Percentiles rank a stretch among this genome's conserved stretches.
These are phyloP conservation scores for Dasypogon diadema DNA, from an alignment of 2,888 invertebrate species.

Conservation along the genomic window DNA sequence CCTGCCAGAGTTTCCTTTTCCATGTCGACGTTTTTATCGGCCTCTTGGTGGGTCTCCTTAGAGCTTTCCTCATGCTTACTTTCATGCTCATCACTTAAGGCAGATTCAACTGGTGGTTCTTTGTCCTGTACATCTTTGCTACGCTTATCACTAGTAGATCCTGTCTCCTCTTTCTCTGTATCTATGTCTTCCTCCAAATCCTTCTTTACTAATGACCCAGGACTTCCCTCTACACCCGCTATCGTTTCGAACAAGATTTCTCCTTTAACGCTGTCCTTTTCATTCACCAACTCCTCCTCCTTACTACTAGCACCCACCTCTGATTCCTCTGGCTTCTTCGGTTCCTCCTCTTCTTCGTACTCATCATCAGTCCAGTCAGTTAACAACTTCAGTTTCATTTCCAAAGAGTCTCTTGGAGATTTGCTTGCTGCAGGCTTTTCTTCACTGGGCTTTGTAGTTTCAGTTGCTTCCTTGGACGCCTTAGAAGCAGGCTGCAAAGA, in stretches of 20 bases:
- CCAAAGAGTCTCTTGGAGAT: conserved; percentile 49
- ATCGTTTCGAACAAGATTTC: conserved; percentile 20
- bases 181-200: conserved; percentile 14
- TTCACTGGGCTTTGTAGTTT: neutral
- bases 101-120: too few species aligned
- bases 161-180: conserved; percentile 1
- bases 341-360: conserved; percentile 62
- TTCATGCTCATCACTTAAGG: too few species aligned
- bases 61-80: too few species aligned
- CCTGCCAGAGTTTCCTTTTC: conserved; percentile 16
- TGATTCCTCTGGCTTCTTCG: conserved; percentile 53
- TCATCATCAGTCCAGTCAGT: conserved; percentile 68
- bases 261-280: conserved; percentile 29
- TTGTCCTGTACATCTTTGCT: too few species aligned
- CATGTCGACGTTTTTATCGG: neutral
- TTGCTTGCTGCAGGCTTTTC: neutral
- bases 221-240: neutral
- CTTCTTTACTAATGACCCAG: conserved; percentile 21
- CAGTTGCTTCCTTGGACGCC: neutral
- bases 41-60: too few species aligned
- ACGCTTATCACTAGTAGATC: too few species aligned
- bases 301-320: neutral
- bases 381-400: conserved; percentile 63
- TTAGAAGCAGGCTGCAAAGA: too few species aligned
- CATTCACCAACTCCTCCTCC: neutral